phyloP scores from a whole-genome alignment of 2,113 vertebrate genomes.

The Xyliphius kryptos region DNA sequence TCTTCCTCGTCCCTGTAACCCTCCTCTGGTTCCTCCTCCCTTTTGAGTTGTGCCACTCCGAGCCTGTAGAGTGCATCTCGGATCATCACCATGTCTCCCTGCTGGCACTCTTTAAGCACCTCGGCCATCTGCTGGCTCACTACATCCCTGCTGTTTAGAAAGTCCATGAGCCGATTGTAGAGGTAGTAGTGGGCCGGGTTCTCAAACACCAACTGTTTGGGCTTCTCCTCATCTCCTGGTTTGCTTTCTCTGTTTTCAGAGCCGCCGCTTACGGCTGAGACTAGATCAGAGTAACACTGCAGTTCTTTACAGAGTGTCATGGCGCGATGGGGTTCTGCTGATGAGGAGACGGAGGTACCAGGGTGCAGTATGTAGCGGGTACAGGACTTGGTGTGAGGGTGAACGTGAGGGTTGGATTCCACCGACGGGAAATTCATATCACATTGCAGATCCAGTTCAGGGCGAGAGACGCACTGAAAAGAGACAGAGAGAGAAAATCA shows the following conservation, averaged over 20 bases:
- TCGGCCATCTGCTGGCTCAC: conserved; percentile 88
- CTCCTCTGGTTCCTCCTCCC: conserved; percentile 68
- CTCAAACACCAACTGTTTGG: conserved; percentile 72
- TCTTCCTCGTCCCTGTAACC: conserved; percentile 48
- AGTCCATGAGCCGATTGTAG: conserved; percentile 92
- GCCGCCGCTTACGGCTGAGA: conserved; percentile 56
- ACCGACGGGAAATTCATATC: conserved; percentile 64
- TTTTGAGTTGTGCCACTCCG: conserved; percentile 91
- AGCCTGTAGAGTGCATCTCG: conserved; percentile 87
- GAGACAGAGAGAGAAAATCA: not conserved
- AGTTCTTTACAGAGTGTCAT: conserved; percentile 80
- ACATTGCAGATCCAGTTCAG: conserved; percentile 84
- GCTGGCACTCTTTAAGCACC: conserved; percentile 85
- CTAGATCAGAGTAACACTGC: conserved; percentile 68
- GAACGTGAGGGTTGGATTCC: conserved; percentile 72
- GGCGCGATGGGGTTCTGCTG: conserved; percentile 63
- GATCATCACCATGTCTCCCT: conserved; percentile 93
- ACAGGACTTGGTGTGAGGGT: conserved; percentile 81
- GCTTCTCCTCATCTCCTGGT: conserved; percentile 36
- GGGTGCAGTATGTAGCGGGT: conserved; percentile 71
- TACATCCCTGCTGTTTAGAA: conserved; percentile 86
- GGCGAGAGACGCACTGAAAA: conserved; percentile 80
- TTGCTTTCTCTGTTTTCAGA: conserved; percentile 39
- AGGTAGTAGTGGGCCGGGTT: conserved; percentile 94
- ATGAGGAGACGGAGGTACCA: conserved; percentile 36